Evolutionary conservation across 2,797 vertebrate genomes (phyloP).

Genomic region (Phaenicophaeus curvirostris): DNA sequence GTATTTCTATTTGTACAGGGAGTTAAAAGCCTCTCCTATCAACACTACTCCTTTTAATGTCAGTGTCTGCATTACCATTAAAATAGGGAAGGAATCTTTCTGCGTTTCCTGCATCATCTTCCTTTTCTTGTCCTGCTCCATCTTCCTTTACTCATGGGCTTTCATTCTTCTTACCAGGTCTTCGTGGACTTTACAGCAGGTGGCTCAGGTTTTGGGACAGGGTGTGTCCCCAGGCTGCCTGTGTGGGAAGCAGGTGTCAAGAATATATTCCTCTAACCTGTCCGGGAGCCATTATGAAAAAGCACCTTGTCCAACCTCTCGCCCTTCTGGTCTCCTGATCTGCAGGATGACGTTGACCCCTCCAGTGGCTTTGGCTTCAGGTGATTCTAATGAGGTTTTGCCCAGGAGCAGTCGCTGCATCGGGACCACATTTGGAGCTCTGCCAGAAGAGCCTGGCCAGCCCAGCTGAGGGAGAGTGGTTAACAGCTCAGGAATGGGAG

Average conservation of each 20-base stretch:
- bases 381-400: background rate
- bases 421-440: background rate
- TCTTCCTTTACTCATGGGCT: background rate
- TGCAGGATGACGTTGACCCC: background rate
- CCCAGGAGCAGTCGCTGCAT: background rate
- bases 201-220: background rate
- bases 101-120: background rate
- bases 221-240: background rate
- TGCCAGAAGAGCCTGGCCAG: background rate
- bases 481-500: background rate
- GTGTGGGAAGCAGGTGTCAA: background rate
- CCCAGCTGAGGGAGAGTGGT: background rate
- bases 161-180: background rate
- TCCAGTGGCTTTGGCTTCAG: background rate
- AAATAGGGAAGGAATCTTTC: background rate
- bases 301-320: background rate
- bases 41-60: conserved; percentile 2
- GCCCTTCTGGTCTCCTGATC: background rate
- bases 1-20: conserved; percentile 52
- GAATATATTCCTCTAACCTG: background rate
- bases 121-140: background rate
- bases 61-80: background rate
- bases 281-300: rapidly evolving
- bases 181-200: background rate
- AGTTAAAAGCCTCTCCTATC: conserved; percentile 21